Evolutionary conservation across 2,888 invertebrate species (phyloP).

Genomic region (Clunio marinus): DNA sequence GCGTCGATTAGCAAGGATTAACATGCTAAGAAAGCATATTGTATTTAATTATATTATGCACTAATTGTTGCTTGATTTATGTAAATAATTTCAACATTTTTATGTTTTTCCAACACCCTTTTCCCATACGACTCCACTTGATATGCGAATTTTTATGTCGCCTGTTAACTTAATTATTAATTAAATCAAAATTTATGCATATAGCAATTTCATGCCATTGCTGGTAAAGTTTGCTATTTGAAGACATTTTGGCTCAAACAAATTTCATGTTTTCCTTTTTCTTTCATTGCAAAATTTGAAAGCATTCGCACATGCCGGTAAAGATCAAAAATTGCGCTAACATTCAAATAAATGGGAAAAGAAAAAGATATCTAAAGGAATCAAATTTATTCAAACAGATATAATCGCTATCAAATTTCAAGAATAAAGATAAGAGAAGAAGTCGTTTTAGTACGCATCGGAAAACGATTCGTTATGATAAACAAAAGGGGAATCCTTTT

Average conservation of each 20-base stretch:
- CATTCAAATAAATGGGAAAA: no score
- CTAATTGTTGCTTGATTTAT: conserved; percentile 28
- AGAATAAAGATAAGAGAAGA: no score
- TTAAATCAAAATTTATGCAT: conserved; percentile 2
- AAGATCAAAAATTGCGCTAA: no score
- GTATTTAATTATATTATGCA: neutral
- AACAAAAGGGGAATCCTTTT: neutral
- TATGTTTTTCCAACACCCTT: neutral
- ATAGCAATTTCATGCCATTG: no score
- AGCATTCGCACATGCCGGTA: no score
- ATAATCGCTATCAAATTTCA: no score
- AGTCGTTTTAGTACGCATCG: neutral
- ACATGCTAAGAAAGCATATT: neutral
- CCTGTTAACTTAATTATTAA: neutral
- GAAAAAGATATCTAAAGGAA: no score
- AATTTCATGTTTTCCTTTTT: no score
- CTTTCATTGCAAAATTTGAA: no score
- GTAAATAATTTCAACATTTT: conserved; percentile 11
- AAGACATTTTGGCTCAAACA: no score
- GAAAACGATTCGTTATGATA: neutral
- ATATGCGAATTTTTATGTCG: conserved; percentile 17
- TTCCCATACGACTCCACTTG: neutral
- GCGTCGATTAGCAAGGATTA: neutral
- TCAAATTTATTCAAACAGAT: no score
- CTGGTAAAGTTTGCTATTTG: no score